Evolutionary conservation across 23 tunicate genomes (phyloP), one percentile per base, ranked within the genome.

Genomic region (Phallusia fumigata): DNA sequence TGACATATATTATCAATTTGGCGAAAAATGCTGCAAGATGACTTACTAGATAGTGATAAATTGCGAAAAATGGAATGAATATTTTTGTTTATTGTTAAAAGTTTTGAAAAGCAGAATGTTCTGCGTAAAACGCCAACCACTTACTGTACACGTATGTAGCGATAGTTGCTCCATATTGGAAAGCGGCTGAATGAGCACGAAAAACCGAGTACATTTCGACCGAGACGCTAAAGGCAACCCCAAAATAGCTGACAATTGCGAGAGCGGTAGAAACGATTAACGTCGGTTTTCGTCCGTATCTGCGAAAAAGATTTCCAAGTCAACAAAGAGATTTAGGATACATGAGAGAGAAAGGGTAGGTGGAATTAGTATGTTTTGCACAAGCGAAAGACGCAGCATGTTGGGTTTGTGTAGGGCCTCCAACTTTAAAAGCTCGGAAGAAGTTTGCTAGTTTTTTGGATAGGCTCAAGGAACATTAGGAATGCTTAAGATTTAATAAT

Each of bases 71-170:
- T n/a, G 47, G 47, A 5, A 40, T 40, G 10, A 40, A 40, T 10
- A 40, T 40, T 40, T 5, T 5, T 40, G 47, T 40, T 40, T 40
- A 40, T 3, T 10, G 5, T 40, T 40, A 10, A 10, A 3, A 3
- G 5, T 5, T 40, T 40, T 40, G 47, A 40, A 10, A 40, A 10
- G 10, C 47, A 40, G n/a, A n/a, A n/a, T n/a, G n/a, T n/a, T n/a
- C n/a, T n/a, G 47, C 47, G 47, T 5, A 3, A 40, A 40, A 40
- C 47, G n/a, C 30, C 35, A 36, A 1, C 11, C 5, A 47, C 88
- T 84, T 80, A 89, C 94, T 75, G 78, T 80, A 89, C 33, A 89
- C 94, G 49, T 45, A 89, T 19, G 85, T 47, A 16, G 81, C 88
- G 21, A 89, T 72, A 32, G 78, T 76, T 19, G 85, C 32, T 30